Conservation (phyloP, 2,797 vertebrate genomes). For the Taenioides sp. region DNA sequence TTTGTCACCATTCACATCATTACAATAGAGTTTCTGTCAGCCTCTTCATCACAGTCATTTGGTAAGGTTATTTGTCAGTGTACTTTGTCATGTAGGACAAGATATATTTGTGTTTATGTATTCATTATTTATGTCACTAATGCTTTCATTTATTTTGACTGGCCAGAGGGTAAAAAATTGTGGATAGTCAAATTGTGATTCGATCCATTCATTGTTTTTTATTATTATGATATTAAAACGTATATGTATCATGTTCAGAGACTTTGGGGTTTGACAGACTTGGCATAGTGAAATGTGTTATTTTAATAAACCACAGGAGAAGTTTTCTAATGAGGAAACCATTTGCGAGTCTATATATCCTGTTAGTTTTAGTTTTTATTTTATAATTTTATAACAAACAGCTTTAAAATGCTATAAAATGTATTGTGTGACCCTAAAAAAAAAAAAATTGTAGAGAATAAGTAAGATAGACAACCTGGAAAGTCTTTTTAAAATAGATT, state of each 20-base stretch:
- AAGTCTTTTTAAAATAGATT: background rate
- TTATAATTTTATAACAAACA: background rate
- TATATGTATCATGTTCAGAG: background rate
- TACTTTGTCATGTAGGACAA: slow-evolving; percentile 33
- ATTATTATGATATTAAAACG: too few species aligned
- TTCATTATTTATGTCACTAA: slow-evolving; percentile 31
- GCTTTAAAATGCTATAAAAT: too few species aligned
- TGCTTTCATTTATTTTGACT: slow-evolving; percentile 40
- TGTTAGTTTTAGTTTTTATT: background rate
- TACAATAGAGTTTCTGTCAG: slow-evolving; percentile 51
- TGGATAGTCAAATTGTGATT: slow-evolving; percentile 27
- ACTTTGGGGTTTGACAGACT: background rate
- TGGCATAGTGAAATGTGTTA: background rate
- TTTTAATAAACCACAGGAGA: background rate
- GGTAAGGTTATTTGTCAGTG: slow-evolving; percentile 46
- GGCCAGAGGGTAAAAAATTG: slow-evolving; percentile 2
- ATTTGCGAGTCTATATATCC: background rate
- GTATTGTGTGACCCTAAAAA: too few species aligned
- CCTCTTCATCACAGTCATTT: slow-evolving; percentile 43
- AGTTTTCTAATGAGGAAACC: background rate
- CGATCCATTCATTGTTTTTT: slow-evolving; percentile 1
- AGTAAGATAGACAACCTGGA: too few species aligned
- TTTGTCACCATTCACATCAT: slow-evolving; percentile 56
- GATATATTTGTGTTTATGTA: slow-evolving; percentile 40
- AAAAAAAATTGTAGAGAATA: too few species aligned